Evolutionary conservation across 2,113 vertebrate genomes (phyloP).

Genomic region (Ctenodactylus gundi): DNA sequence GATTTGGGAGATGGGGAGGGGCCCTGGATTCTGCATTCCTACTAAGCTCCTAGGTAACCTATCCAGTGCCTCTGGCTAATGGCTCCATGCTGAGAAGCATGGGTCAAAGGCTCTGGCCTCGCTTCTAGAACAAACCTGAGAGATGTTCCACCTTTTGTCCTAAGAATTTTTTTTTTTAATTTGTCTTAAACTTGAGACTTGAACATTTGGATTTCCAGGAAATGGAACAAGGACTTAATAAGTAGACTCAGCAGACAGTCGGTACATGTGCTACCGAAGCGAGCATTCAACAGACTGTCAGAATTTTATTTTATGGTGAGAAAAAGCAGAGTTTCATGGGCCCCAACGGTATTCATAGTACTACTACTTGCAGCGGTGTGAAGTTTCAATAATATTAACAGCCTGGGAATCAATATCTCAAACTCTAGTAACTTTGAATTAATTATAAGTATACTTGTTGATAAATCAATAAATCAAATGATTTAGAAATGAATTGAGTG

Average conservation of each 20-base stretch:
- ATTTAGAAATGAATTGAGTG: constrained; percentile 7
- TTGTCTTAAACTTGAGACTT: background rate
- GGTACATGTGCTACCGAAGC: too few species aligned
- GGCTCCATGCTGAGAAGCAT: background rate
- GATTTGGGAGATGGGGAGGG: background rate
- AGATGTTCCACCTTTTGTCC: background rate
- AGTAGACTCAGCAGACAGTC: too few species aligned
- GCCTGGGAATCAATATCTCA: constrained; percentile 8
- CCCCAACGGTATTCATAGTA: constrained; percentile 25
- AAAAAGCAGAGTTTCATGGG: constrained; percentile 29
- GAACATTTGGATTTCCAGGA: constrained; percentile 18
- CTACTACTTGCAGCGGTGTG: background rate
- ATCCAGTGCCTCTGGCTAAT: background rate
- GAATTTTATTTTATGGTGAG: constrained; percentile 19
- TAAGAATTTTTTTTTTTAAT: constrained; percentile 15
- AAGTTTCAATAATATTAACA: constrained; percentile 40
- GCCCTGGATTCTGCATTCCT: background rate
- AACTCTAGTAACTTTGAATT: constrained; percentile 1
- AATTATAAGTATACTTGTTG: constrained; percentile 23
- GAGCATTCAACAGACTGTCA: constrained; percentile 25
- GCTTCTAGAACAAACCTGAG: background rate
- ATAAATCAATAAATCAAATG: constrained; percentile 37
- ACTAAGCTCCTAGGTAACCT: background rate
- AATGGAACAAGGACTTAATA: constrained; percentile 32
- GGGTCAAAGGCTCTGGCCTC: background rate